phyloP scores from a whole-genome alignment of 2,113 vertebrate genomes.

The Cinclus mexicanus region DNA sequence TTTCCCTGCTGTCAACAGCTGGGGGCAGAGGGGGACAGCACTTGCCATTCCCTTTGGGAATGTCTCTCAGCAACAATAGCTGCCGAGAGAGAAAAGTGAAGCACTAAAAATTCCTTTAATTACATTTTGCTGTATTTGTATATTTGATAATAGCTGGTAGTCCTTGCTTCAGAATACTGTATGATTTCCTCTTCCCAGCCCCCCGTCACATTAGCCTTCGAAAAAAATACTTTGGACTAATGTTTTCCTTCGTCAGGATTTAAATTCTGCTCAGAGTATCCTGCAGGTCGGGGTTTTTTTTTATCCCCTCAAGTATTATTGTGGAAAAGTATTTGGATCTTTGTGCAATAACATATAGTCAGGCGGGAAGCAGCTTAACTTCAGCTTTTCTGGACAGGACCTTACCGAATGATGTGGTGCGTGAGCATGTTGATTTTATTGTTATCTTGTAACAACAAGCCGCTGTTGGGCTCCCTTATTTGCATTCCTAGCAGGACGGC shows the following conservation, averaged over 20 bases:
- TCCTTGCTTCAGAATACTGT: background rate
- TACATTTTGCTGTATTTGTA: background rate
- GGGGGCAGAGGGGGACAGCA: background rate
- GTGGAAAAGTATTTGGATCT: background rate
- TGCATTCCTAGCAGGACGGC: constrained; percentile 49
- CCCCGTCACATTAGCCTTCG: background rate
- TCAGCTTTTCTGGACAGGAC: background rate
- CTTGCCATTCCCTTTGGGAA: background rate
- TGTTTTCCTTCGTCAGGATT: background rate
- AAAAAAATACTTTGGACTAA: background rate
- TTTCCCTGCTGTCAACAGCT: background rate
- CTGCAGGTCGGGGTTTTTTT: fast-evolving
- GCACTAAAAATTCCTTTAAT: background rate
- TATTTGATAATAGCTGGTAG: background rate
- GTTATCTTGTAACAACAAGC: background rate
- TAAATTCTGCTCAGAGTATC: background rate
- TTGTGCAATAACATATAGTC: background rate
- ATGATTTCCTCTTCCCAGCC: background rate
- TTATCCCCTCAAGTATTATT: background rate
- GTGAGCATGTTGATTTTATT: constrained; percentile 12
- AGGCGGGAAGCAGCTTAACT: background rate
- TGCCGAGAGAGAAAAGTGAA: background rate
- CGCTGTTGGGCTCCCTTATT: constrained; percentile 24
- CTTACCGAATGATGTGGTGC: background rate
- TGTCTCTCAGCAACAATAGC: background rate